A percentile compares a stretch with the other conserved stretches of the same genome.
phyloP scores from a whole-genome alignment of 2,113 vertebrate species.

The Paracanthobrama guichenoti region DNA sequence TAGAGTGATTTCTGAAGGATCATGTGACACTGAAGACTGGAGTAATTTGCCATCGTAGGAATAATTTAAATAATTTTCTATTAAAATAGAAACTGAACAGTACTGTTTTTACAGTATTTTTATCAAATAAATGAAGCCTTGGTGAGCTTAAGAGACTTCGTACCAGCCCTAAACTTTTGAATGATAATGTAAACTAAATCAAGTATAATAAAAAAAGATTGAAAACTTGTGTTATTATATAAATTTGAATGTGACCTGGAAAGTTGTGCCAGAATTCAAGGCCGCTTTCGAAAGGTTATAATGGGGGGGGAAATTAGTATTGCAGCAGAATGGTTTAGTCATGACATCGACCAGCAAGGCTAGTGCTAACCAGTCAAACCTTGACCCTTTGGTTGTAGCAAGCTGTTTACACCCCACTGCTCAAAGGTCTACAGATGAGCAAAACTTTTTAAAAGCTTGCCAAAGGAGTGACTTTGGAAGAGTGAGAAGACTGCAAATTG shows the following conservation, averaged over 20 bases:
- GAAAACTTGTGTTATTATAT: background rate
- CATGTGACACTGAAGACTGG: background rate
- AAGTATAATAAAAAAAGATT: background rate
- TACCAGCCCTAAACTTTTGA: background rate
- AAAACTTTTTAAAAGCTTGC: background rate
- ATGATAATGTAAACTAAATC: background rate
- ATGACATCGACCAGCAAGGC: background rate
- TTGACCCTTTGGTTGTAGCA: background rate
- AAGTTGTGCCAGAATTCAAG: background rate
- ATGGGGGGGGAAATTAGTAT: background rate
- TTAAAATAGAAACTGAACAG: too few species aligned
- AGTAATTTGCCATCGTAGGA: too few species aligned
- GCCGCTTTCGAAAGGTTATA: background rate
- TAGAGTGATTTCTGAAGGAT: background rate
- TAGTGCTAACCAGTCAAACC: background rate
- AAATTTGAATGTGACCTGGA: background rate
- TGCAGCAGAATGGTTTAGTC: background rate
- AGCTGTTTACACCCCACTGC: conserved; percentile 4
- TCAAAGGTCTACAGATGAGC: background rate
- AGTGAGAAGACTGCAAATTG: conserved; percentile 16
- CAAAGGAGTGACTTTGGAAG: background rate
- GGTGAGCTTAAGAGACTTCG: background rate
- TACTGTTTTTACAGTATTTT: too few species aligned
- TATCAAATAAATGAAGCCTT: background rate
- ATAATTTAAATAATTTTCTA: too few species aligned